Percentiles rank a stretch among this genome's conserved stretches.
Conservation (phyloP, 1,140 invertebrate species). For the Drosophila biarmipes region DNA sequence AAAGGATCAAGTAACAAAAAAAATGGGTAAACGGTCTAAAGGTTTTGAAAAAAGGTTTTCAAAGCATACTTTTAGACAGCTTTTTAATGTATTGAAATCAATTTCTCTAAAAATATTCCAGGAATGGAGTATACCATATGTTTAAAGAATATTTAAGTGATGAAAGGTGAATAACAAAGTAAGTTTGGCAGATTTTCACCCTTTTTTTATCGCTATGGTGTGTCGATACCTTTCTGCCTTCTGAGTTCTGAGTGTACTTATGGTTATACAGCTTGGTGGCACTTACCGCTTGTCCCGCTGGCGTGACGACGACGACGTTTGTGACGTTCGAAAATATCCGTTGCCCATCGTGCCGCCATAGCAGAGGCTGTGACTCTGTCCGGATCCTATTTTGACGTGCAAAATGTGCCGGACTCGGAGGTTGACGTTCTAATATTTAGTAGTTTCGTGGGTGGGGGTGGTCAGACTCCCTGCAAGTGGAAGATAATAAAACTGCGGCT, state of each 20-base stretch:
- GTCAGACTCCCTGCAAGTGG: conserved; percentile 38
- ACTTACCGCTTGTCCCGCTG: conserved; percentile 84
- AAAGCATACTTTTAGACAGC: no score
- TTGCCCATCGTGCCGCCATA: conserved; percentile 84
- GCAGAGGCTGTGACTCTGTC: conserved; percentile 84
- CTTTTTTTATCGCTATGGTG: no score
- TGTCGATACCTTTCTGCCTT: not conserved
- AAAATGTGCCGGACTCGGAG: conserved; percentile 69
- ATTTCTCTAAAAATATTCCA: no score
- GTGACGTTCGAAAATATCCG: conserved; percentile 84
- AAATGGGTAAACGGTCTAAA: not conserved
- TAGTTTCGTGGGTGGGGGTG: not conserved
- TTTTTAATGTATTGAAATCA: no score
- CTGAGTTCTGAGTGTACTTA: not conserved
- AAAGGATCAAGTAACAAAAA: not conserved
- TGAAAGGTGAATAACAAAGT: no score
- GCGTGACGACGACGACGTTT: conserved; percentile 71
- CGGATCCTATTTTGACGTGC: conserved; percentile 84
- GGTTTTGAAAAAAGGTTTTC: no score
- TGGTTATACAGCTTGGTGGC: not conserved
- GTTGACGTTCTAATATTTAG: conserved; percentile 8
- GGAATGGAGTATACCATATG: no score
- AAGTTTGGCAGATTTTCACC: no score
- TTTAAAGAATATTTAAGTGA: no score
- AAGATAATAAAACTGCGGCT: conserved; percentile 46